Conservation (phyloP, 2,797 vertebrate genomes). For the Garrulus glandarius region DNA sequence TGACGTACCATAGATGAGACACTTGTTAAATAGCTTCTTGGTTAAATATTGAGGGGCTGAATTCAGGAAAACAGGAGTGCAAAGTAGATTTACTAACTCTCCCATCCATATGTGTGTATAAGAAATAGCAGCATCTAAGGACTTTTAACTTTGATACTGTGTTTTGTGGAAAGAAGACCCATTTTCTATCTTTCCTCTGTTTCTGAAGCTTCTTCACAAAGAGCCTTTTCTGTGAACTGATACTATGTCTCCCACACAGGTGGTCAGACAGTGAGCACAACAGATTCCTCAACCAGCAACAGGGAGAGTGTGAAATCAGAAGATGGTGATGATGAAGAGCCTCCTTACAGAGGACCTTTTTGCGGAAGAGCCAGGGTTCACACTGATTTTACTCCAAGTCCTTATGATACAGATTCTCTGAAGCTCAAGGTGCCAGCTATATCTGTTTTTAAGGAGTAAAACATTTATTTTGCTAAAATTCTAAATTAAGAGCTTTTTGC, state of each 20-base stretch:
- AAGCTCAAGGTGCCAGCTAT: constrained; percentile 90
- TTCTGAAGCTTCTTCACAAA: not conserved
- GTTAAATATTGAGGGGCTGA: not conserved
- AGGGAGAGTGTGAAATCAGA: constrained; percentile 97
- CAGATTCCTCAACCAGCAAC: constrained; percentile 97
- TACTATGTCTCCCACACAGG: constrained; percentile 71
- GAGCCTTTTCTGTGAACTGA: not conserved
- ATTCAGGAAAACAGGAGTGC: not conserved
- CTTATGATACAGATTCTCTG: constrained; percentile 95
- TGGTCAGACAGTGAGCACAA: constrained; percentile 97
- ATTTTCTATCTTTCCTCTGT: not conserved
- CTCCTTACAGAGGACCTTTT: constrained; percentile 93
- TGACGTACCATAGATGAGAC: not conserved
- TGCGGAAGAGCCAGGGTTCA: constrained; percentile 94
- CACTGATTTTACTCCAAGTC: constrained; percentile 97
- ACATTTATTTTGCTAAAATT: not conserved
- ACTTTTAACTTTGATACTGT: not conserved
- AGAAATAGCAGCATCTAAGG: not conserved
- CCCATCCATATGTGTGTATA: not conserved
- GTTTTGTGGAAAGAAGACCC: not conserved
- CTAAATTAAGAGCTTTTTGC: not conserved
- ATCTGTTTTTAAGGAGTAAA: not conserved
- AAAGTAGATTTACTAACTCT: not conserved
- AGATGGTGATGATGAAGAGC: constrained; percentile 96
- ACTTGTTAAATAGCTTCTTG: not conserved